Percentiles rank a stretch among this genome's conserved stretches.
These are phyloP conservation scores for Empidonax alnorum DNA, from an alignment of 2,113 vertebrate genomes.

Conservation along the genomic window DNA sequence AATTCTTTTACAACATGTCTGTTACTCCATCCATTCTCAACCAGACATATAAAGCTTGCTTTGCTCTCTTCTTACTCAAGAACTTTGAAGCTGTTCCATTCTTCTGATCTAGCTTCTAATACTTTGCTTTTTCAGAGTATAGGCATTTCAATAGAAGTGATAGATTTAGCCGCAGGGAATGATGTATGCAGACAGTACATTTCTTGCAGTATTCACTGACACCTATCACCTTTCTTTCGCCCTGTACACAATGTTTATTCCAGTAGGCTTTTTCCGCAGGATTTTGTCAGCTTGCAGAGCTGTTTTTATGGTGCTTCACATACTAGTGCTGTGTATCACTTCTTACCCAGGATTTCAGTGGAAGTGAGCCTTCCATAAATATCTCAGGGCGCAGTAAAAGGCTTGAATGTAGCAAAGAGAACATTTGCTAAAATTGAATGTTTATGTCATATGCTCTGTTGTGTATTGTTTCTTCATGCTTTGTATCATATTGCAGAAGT, in stretches of 20 bases:
- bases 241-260: slow-evolving; percentile 7
- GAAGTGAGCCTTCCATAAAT: slow-evolving; percentile 28
- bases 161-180: slow-evolving; percentile 46
- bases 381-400: neutral
- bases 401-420: neutral
- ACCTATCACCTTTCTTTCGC: slow-evolving; percentile 32
- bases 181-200: slow-evolving; percentile 6
- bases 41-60: neutral
- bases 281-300: slow-evolving; percentile 16
- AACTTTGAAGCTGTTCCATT: slow-evolving; percentile 29
- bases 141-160: slow-evolving; percentile 25
- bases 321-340: neutral
- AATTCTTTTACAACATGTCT: neutral
- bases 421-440: neutral
- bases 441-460: neutral
- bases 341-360: neutral
- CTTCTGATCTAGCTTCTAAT: slow-evolving; percentile 7
- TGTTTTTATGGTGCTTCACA: neutral
- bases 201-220: slow-evolving; percentile 24
- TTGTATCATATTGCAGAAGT: neutral
- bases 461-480: neutral
- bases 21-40: neutral
- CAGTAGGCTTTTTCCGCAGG: slow-evolving; percentile 13
- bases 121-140: neutral
- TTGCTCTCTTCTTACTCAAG: neutral